These are phyloP conservation scores for Diploscapter pachys DNA, from an alignment of 1,140 invertebrate species.

Conservation along the genomic window DNA sequence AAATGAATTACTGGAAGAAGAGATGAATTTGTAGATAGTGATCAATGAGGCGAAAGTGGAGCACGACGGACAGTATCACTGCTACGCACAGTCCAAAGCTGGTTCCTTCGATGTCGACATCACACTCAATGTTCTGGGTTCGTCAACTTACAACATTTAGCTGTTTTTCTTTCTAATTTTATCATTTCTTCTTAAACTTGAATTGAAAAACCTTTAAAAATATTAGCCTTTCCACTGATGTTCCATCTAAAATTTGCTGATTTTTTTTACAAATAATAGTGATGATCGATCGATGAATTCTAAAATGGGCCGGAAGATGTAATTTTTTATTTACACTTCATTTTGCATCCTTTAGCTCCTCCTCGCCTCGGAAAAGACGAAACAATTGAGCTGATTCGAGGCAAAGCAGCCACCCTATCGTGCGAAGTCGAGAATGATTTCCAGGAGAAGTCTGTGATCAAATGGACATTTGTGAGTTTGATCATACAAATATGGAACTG, in stretches of 20 bases:
- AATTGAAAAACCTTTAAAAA: too few relatives aligned
- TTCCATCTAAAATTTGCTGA: too few relatives aligned
- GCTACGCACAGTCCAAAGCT: constrained; percentile 47
- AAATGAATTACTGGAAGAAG: neutral
- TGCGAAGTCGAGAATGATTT: constrained; percentile 45
- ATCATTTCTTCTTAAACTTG: too few relatives aligned
- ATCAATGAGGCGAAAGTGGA: constrained; percentile 41
- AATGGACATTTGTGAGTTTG: constrained; percentile 48
- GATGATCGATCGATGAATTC: too few relatives aligned
- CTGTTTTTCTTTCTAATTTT: too few relatives aligned
- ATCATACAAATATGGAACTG: neutral
- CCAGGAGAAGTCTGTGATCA: constrained; percentile 42
- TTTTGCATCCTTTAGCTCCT: constrained; percentile 17
- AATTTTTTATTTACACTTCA: too few relatives aligned
- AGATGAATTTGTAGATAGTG: constrained; percentile 25
- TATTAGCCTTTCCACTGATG: too few relatives aligned
- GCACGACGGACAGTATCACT: constrained; percentile 29
- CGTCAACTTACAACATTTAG: too few relatives aligned
- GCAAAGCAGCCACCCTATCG: constrained; percentile 44
- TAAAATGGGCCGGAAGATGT: too few relatives aligned
- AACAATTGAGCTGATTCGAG: constrained; percentile 36
- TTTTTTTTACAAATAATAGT: too few relatives aligned
- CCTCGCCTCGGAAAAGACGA: constrained; percentile 44
- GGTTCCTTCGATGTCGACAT: constrained; percentile 49
- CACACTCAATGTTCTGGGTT: constrained; percentile 38